A percentile compares a stretch with the other conserved stretches of the same genome.
phyloP scores from a whole-genome alignment of 2,888 invertebrate genomes.

The Cosmopolites sordidus region DNA sequence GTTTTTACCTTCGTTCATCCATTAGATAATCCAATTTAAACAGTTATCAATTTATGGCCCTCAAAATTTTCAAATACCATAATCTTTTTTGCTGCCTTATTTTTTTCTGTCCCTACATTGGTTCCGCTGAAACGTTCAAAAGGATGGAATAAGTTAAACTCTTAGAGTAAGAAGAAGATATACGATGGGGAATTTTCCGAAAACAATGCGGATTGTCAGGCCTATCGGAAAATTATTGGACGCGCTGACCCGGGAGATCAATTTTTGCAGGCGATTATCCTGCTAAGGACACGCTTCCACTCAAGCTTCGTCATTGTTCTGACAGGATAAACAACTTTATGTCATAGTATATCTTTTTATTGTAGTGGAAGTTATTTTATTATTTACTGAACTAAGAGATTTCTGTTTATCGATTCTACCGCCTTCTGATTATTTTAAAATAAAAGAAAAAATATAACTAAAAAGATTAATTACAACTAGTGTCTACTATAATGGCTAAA shows the following conservation, averaged over 20 bases:
- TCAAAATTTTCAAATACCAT: not conserved
- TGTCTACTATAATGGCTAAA: too few relatives aligned
- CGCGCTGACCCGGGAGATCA: conserved; percentile 1
- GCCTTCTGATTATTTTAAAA: too few relatives aligned
- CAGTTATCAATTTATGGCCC: conserved; percentile 20
- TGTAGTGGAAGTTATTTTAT: too few relatives aligned
- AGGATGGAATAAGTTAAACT: not conserved
- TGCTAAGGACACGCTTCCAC: not conserved
- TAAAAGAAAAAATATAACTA: too few relatives aligned
- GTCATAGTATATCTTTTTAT: not conserved
- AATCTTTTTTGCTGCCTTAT: too few relatives aligned
- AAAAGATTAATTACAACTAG: too few relatives aligned
- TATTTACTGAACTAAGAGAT: too few relatives aligned
- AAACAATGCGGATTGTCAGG: not conserved
- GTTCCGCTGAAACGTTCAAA: not conserved
- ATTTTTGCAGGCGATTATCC: not conserved
- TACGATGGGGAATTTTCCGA: not conserved
- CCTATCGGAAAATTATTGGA: conserved; percentile 1
- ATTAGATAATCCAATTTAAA: conserved; percentile 14
- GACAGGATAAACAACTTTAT: not conserved
- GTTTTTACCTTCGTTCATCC: conserved; percentile 1
- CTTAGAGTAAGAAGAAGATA: not conserved
- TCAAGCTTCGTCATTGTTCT: not conserved
- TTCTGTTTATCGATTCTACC: too few relatives aligned
- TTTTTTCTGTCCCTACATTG: too few relatives aligned